Base-by-base conservation (phyloP, 2,113 vertebrate genomes). In the Amazona vittata region DNA sequence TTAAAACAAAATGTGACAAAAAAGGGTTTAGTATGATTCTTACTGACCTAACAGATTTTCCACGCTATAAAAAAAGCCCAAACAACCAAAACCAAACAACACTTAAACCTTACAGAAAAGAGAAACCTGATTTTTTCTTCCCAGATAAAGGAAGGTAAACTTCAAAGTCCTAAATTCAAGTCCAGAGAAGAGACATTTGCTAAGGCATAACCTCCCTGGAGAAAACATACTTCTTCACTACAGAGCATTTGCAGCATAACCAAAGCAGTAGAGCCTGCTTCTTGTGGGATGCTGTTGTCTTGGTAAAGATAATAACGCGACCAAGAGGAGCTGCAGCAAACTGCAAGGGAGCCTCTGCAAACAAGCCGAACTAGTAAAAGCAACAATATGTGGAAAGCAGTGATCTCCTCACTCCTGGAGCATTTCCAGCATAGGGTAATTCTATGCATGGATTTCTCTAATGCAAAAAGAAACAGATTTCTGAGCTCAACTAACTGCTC, bases 321-420 rank as follows among this genome's bases (percentile, higher is more conserved):
- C 44, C n/a, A 85, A n/a, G 49, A 85, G 12, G 22, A 82, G 44
- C 39, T 79, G 75, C 90, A 88, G 47, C 62, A 81, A 87, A 87
- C 39, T 63, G 17, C 44, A 50, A 87, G 24, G 52, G 28, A 93
- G 44, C 44, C 47, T 57, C n/a, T 49, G 68, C 59, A 70, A 81
- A 70, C 31, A 91, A 43, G 21, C 41, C 25, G n/a, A 93, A 73
- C 10, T n/a, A 47, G 24, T 26, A 78, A 53, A 50, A 83, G 62
- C 33, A 86, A 71, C 20, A 46, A 39, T 35, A 52, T 0, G 0
- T 15, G 21, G 47, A 80, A 12, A 37, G 53, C 31, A 46, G 15
- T 39, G 25, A 77, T 70, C 24, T 92, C 49, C 53, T 77, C 15
- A 43, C 6, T 74, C 53, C 41, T 46, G 55, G 15, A 67, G 49